Evolutionary conservation across 1,140 invertebrate genomes (phyloP).

Genomic region (Pseudomyrmex sp.): DNA sequence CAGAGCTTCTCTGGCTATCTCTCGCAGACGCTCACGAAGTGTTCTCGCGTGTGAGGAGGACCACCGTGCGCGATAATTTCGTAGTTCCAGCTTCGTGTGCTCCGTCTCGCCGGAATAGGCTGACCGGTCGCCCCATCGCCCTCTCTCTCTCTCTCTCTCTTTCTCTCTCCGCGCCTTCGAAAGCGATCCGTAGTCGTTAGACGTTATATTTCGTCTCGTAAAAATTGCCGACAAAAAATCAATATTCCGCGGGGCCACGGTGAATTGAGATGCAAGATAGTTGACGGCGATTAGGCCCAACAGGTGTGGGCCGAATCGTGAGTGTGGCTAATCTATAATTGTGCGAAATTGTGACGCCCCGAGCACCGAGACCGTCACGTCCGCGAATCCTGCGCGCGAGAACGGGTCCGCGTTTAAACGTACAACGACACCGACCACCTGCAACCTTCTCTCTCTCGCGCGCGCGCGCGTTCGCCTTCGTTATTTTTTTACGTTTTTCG

Average conservation of each 20-base stretch:
- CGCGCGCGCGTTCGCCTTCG: slow-evolving; percentile 6
- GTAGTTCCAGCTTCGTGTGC: slow-evolving; percentile 26
- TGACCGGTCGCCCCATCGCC: neutral
- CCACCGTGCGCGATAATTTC: slow-evolving; percentile 59
- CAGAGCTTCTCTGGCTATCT: slow-evolving; percentile 23
- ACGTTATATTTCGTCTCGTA: slow-evolving; percentile 35
- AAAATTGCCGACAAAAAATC: slow-evolving; percentile 71
- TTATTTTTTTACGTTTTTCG: slow-evolving; percentile 35
- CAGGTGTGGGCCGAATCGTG: slow-evolving; percentile 67
- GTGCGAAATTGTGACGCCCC: slow-evolving; percentile 69
- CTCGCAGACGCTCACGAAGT: slow-evolving; percentile 39
- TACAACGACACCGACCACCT: slow-evolving; percentile 55
- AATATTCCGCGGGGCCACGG: slow-evolving; percentile 68
- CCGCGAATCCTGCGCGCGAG: slow-evolving; percentile 28
- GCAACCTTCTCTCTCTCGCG: slow-evolving; percentile 14
- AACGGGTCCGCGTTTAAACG: slow-evolving; percentile 43
- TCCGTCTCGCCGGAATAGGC: slow-evolving; percentile 13
- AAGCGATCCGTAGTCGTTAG: slow-evolving; percentile 67
- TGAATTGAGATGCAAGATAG: slow-evolving; percentile 77
- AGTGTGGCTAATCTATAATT: slow-evolving; percentile 77
- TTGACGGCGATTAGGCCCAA: slow-evolving; percentile 76
- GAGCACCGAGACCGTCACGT: slow-evolving; percentile 50
- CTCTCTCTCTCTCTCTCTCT: too few relatives aligned
- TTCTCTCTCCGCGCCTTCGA: neutral
- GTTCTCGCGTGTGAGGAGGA: slow-evolving; percentile 42